Conservation (phyloP, 2,113 vertebrate species). For the Cyanoderma ruficeps region DNA sequence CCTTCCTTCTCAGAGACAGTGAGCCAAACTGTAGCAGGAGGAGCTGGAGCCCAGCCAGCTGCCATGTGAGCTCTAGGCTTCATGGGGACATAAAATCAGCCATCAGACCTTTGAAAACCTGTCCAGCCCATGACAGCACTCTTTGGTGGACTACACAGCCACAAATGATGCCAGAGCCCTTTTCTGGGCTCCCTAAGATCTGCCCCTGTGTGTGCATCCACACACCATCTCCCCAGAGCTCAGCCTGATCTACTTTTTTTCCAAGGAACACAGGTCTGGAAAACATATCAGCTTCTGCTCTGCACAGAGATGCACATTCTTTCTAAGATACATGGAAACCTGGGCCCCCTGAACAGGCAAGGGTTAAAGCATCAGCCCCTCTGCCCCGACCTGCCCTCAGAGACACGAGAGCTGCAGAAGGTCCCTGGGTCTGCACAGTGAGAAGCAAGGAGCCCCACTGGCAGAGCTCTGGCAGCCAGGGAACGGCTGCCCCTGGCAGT, state of each 20-base stretch:
- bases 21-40: background rate
- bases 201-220: background rate
- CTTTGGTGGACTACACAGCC: background rate
- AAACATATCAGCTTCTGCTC: background rate
- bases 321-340: fast-evolving
- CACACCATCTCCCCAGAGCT: background rate
- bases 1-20: background rate
- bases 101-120: background rate
- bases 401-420: background rate
- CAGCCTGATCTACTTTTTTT: background rate
- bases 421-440: background rate
- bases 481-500: background rate
- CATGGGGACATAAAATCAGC: background rate
- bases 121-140: background rate
- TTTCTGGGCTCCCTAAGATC: background rate
- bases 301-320: fast-evolving
- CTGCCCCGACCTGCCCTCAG: fast-evolving
- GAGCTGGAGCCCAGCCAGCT: background rate
- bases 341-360: no score
- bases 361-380: background rate
- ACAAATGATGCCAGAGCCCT: background rate
- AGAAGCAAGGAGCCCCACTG: fast-evolving
- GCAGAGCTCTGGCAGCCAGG: background rate
- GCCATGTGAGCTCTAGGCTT: background rate
- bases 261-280: background rate